Evolutionary conservation across 1,140 invertebrate species (phyloP), one percentile per base, ranked within the genome.

Genomic region (Ceratina japonica): DNA sequence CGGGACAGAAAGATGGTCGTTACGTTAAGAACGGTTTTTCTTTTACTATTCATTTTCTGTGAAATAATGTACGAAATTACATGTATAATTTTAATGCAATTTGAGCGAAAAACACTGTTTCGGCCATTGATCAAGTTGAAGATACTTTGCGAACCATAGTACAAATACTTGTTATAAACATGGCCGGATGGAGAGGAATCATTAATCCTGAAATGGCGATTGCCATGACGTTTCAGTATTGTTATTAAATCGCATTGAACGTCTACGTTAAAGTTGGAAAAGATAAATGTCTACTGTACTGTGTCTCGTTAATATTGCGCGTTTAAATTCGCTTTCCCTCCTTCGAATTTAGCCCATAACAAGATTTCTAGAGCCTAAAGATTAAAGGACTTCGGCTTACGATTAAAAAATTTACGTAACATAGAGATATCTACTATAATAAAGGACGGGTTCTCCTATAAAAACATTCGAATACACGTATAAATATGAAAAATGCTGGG

Each of bases 371-470:
- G 44, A 75, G n/a, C 72, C 82, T 73, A 87, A 27, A 74, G 56
- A 75, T 72, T 81, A 70, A 56, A 83, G 69, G 64, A 81, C 84
- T 80, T 76, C 2, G 75, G 85, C 56, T 83, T 86, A 79, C 71
- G 65, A 83, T 70, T 79, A 86, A 75, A 77, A 79, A 77, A 84
- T 58, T 65, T n/a, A 22, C 37, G 72, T 31, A 79, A 82, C 56
- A 80, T 54, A 62, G 52, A 81, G 54, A 71, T 80, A 31, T 70
- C 71, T 85, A 86, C 24, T 63, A 79, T 16, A 54, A 74, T 82
- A 87, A 82, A 89, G 89, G 91, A 92, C 89, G 90, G 89, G 89
- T 87, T 87, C 79, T 85, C 58, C 88, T 89, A 91, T 89, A 85
- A 76, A 87, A 89, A 87, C 61, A 81, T 85, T 90, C 81, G 79